These are phyloP conservation scores for Tenualosa ilisha DNA, from an alignment of 2,797 vertebrate genomes.

Conservation along the genomic window DNA sequence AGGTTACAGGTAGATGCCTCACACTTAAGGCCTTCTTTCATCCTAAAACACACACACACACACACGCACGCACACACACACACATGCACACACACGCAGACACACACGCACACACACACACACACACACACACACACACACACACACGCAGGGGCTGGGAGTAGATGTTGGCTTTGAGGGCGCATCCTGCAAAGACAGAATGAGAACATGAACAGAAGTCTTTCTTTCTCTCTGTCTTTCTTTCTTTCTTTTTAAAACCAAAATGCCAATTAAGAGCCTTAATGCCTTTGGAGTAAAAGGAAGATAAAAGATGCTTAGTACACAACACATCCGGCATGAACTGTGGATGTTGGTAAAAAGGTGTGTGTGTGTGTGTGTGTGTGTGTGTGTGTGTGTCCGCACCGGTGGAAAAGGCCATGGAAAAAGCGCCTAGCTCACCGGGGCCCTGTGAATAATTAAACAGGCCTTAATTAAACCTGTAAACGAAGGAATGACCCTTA, in stretches of 20 bases:
- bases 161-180: neutral
- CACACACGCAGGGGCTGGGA: slow-evolving; percentile 28
- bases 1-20: neutral
- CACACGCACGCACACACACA: neutral
- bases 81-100: slow-evolving; percentile 19
- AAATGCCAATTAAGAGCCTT: neutral
- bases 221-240: neutral
- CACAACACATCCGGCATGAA: neutral
- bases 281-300: neutral
- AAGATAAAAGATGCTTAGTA: neutral
- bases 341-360: neutral
- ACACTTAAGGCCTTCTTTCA: slow-evolving; percentile 12
- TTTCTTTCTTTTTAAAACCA: neutral
- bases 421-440: slow-evolving; percentile 14
- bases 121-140: slow-evolving; percentile 12
- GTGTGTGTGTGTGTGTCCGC: neutral
- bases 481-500: slow-evolving; percentile 66
- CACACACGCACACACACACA: slow-evolving; percentile 4
- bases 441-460: slow-evolving; percentile 75
- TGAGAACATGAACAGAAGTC: neutral
- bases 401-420: neutral
- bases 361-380: slow-evolving; percentile 16
- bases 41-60: slow-evolving; percentile 23
- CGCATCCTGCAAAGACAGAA: neutral
- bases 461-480: slow-evolving; percentile 75